Evolutionary conservation across 2,113 vertebrate genomes (phyloP).

Genomic region (Tauraco erythrolophus): DNA sequence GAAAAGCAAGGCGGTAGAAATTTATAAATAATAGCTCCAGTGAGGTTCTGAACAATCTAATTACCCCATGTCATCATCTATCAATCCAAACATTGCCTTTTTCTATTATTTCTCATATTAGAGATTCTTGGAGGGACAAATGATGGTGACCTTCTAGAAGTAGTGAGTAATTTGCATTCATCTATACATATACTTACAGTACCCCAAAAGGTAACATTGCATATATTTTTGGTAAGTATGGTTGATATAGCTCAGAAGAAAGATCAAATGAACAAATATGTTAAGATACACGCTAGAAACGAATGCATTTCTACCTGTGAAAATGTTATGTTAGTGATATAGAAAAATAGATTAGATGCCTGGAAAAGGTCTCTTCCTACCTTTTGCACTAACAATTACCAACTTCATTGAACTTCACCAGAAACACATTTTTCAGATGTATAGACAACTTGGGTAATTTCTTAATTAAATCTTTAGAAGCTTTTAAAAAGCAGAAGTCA

Average conservation of each 20-base stretch:
- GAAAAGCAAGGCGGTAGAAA: conserved; percentile 31
- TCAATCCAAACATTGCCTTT: conserved; percentile 31
- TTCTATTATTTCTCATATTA: not conserved
- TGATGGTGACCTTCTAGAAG: conserved; percentile 13
- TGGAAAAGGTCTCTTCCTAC: not conserved
- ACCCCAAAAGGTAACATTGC: not conserved
- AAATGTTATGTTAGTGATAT: not conserved
- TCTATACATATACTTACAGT: not conserved
- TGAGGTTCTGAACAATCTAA: conserved; percentile 54
- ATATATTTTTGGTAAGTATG: not conserved
- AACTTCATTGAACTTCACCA: conserved; percentile 21
- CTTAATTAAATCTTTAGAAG: conserved; percentile 64
- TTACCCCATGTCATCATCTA: conserved; percentile 43
- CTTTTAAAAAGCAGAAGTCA: conserved; percentile 39
- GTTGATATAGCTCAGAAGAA: not conserved
- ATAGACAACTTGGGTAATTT: conserved; percentile 42
- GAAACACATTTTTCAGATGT: conserved; percentile 20
- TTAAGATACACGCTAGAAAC: not conserved
- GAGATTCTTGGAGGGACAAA: not conserved
- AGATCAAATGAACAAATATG: not conserved
- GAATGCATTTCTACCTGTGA: not conserved
- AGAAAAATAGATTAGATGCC: not conserved
- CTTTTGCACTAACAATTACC: not conserved
- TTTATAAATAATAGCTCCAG: conserved; percentile 54
- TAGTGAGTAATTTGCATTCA: not conserved